Evolutionary conservation across 2,113 vertebrate genomes (phyloP).

Genomic region (Meleagris gallopavo): DNA sequence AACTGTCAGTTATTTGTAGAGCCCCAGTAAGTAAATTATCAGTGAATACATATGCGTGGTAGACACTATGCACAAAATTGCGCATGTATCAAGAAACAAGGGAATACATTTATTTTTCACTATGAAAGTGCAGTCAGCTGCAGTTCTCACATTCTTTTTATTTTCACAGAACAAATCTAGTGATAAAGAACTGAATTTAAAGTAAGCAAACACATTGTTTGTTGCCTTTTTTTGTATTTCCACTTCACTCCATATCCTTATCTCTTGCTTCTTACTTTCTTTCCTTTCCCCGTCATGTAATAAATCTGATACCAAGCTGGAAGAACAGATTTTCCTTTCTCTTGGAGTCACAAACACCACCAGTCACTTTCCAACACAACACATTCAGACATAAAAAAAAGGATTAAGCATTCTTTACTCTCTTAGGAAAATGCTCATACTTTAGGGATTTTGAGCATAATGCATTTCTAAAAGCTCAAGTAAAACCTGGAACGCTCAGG

Average conservation of each 20-base stretch:
- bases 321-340: not conserved
- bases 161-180: not conserved
- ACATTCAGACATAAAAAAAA: conserved; percentile 8
- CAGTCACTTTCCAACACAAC: not conserved
- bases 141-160: not conserved
- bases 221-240: not conserved
- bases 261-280: not conserved
- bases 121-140: not conserved
- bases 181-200: not conserved
- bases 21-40: not conserved
- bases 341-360: conserved; percentile 6
- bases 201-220: not conserved
- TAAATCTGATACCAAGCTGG: not conserved
- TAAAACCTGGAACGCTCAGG: not conserved
- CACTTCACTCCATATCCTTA: not conserved
- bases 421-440: conserved; percentile 51
- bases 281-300: not conserved
- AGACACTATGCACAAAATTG: not conserved
- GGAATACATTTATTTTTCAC: not conserved
- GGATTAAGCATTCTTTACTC: conserved; percentile 57
- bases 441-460: conserved; percentile 47
- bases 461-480: conserved; percentile 27
- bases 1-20: not conserved
- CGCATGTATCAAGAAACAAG: not conserved
- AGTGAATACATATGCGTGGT: not conserved